phyloP scores from a whole-genome alignment of 2,113 vertebrate genomes.

The Anguilla japonica region DNA sequence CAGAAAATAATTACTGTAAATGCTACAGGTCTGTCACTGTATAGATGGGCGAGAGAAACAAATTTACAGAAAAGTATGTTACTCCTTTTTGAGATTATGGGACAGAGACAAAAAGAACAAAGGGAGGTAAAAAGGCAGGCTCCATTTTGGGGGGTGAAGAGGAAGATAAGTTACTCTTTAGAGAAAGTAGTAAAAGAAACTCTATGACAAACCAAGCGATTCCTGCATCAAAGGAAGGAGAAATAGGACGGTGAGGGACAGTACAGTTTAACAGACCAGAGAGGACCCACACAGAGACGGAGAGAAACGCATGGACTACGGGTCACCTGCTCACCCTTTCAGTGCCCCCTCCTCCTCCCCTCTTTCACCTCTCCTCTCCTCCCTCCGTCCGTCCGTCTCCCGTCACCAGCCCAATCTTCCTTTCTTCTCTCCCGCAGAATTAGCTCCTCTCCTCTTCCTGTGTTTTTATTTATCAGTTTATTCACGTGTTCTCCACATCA shows the following conservation, averaged over 20 bases:
- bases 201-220: slow-evolving; percentile 3
- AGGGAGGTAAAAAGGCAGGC: slow-evolving; percentile 23
- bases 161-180: background rate
- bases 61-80: slow-evolving; percentile 36
- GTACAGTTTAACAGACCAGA: background rate
- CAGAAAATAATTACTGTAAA: slow-evolving; percentile 38
- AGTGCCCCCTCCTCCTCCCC: background rate
- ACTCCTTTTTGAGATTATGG: slow-evolving; percentile 31
- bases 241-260: background rate
- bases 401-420: too few species aligned
- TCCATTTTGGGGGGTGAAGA: background rate
- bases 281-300: background rate
- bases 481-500: background rate
- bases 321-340: background rate
- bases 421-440: too few species aligned
- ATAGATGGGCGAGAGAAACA: slow-evolving; percentile 33
- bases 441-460: too few species aligned
- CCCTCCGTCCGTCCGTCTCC: background rate
- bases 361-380: too few species aligned
- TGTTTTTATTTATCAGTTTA: background rate
- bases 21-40: slow-evolving; percentile 44
- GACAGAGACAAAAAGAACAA: slow-evolving; percentile 3
- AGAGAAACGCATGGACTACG: background rate
- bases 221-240: background rate
- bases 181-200: background rate